Evolutionary conservation across 64 coral and sea anemone genomes (phyloP).

Genomic region (Pocillopora damicornis): DNA sequence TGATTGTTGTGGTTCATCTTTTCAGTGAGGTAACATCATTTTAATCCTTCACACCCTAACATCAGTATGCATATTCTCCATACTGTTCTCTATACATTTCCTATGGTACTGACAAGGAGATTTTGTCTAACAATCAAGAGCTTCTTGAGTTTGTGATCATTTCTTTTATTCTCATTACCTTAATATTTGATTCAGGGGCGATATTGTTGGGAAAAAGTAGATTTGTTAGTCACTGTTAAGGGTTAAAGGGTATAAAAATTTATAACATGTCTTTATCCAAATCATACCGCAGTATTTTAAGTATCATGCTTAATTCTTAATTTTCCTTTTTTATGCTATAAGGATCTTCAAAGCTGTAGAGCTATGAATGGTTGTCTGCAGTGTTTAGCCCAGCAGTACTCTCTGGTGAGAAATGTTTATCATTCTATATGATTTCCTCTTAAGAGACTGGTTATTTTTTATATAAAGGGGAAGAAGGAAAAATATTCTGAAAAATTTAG

Average conservation of each 20-base stretch:
- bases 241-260: too few relatives aligned
- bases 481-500: not conserved
- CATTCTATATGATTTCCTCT: not conserved
- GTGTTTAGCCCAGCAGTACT: slow-evolving; percentile 73
- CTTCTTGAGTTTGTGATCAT: too few relatives aligned
- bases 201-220: too few relatives aligned
- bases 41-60: not conserved
- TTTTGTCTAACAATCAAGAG: too few relatives aligned
- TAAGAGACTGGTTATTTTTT: not conserved
- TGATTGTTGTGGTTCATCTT: slow-evolving; percentile 49
- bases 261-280: too few relatives aligned
- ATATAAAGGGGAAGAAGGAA: not conserved
- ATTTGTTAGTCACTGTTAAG: too few relatives aligned
- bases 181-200: too few relatives aligned
- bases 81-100: too few relatives aligned
- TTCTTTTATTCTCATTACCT: too few relatives aligned
- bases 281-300: too few relatives aligned
- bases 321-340: not conserved
- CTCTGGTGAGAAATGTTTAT: slow-evolving; percentile 52
- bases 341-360: slow-evolving; percentile 68
- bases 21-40: slow-evolving; percentile 32
- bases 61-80: too few relatives aligned
- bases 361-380: slow-evolving; percentile 85
- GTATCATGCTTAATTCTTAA: not conserved
- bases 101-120: too few relatives aligned